Base-by-base conservation (phyloP, 2,113 vertebrate species). In the Lepidothrix coronata region DNA sequence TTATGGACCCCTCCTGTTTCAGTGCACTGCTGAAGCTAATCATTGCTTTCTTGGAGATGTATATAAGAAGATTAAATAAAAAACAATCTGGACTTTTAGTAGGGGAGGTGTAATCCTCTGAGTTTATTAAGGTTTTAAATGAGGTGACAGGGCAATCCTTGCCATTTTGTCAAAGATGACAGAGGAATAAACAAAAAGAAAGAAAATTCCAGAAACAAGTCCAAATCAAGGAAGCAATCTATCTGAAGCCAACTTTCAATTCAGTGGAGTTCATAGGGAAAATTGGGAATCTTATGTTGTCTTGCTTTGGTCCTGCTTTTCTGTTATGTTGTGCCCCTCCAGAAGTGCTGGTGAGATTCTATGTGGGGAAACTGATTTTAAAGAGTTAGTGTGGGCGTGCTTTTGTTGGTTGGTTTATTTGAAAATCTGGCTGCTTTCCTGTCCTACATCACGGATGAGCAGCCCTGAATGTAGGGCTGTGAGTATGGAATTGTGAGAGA, bases 21-120 rank as follows among this genome's bases (percentile, higher is more conserved):
- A 89, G 52, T 57, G 44, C 58, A 33, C 77, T 91, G 67, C 49
- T 91, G 57, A 85, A 88, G 71, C 58, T 70, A 75, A 75, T 79
- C 0, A 2, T 31, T 95, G 41, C 73, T 88, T 97, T 92, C 62
- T 54, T 92, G 3, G 5, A 85, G 70, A 94, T 94, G 88, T 94
- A 48, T 91, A 91, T 89, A 93, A 86, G 48, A 91, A 91, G 73
- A 89, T 91, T 89, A 95, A 92, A 89, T 73, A 37, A 74, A 89
- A 89, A 94, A 25, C 74, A 65, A 6, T 9, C 12, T 23, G 48
- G 44, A 88, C 75, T 93, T 94, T 66, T 80, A 88, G 91, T 43
- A 51, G 30, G 90, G 48, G 59, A 91, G 85, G 12, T 55, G n/a
- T 88, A 94, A 92, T 94, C 75, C 59, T 89, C 44, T 71, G 54